Evolutionary conservation across 2,113 vertebrate species (phyloP).

Genomic region (Syngnathoides biaculeatus): DNA sequence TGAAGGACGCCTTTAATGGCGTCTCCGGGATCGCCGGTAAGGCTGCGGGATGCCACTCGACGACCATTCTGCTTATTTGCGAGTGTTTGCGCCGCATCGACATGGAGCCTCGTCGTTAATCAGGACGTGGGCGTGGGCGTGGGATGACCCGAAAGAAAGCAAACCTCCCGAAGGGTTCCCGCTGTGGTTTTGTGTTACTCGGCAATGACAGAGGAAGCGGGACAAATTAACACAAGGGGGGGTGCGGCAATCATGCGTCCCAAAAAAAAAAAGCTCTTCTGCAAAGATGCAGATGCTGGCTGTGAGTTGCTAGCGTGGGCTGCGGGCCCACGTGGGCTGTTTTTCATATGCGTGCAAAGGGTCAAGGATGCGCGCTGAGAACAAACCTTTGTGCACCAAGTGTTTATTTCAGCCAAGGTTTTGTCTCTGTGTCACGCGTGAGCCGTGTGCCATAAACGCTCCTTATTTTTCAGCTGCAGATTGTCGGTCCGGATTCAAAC

Average conservation of each 20-base stretch:
- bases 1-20: slow-evolving; percentile 34
- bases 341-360: slow-evolving; percentile 39
- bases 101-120: slow-evolving; percentile 66
- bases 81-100: slow-evolving; percentile 23
- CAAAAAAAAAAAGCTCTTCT: slow-evolving; percentile 8
- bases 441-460: neutral
- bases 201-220: slow-evolving; percentile 4
- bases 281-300: slow-evolving; percentile 20
- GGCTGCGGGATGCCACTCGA: slow-evolving; percentile 36
- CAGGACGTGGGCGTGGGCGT: slow-evolving; percentile 59
- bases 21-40: slow-evolving; percentile 49
- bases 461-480: neutral
- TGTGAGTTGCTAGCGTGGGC: slow-evolving; percentile 38
- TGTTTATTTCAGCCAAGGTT: slow-evolving; percentile 13
- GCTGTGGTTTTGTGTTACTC: neutral
- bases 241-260: neutral
- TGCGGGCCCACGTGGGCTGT: slow-evolving; percentile 48
- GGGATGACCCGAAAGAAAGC: slow-evolving; percentile 58
- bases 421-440: neutral
- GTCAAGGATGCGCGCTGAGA: slow-evolving; percentile 34
- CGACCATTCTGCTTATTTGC: slow-evolving; percentile 15
- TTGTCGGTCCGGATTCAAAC: neutral
- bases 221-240: neutral
- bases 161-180: neutral
- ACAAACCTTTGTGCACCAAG: slow-evolving; percentile 15